These are phyloP conservation scores for Miltochrista miniata DNA, from an alignment of 2,888 invertebrate genomes.

Conservation along the genomic window DNA sequence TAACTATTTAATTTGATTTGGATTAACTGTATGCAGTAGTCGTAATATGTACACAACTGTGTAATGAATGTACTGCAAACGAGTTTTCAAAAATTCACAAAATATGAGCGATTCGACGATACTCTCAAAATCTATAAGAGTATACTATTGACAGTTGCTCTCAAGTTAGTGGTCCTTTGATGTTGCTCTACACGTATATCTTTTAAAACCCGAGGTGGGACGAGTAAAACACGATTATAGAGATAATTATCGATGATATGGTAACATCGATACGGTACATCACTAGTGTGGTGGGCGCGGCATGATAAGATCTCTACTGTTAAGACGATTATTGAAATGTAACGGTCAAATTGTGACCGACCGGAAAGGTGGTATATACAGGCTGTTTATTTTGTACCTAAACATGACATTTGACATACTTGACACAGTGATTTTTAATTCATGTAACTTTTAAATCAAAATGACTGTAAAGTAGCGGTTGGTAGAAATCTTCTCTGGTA, in stretches of 20 bases:
- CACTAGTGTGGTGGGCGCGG: slow-evolving; percentile 74
- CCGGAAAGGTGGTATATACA: slow-evolving; percentile 68
- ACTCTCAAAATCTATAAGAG: too few relatives aligned
- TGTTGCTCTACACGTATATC: too few relatives aligned
- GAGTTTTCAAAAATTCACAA: too few relatives aligned
- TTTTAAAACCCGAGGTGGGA: too few relatives aligned
- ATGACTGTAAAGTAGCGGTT: too few relatives aligned
- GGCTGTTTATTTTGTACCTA: slow-evolving; percentile 37
- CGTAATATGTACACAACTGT: background rate
- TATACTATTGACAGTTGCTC: too few relatives aligned
- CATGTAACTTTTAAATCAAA: too few relatives aligned
- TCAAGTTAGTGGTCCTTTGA: too few relatives aligned
- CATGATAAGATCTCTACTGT: slow-evolving; percentile 77
- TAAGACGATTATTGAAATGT: slow-evolving; percentile 84
- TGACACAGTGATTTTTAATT: background rate
- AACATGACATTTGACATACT: background rate
- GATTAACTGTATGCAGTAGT: background rate
- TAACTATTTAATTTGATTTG: background rate
- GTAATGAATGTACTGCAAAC: background rate
- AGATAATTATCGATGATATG: too few relatives aligned
- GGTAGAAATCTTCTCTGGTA: too few relatives aligned
- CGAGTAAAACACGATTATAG: too few relatives aligned
- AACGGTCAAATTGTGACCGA: slow-evolving; percentile 83
- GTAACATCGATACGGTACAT: slow-evolving; percentile 36
- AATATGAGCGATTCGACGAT: too few relatives aligned